Conservation (phyloP, 2,888 invertebrate species). For the Pristionchus exspectatus region DNA sequence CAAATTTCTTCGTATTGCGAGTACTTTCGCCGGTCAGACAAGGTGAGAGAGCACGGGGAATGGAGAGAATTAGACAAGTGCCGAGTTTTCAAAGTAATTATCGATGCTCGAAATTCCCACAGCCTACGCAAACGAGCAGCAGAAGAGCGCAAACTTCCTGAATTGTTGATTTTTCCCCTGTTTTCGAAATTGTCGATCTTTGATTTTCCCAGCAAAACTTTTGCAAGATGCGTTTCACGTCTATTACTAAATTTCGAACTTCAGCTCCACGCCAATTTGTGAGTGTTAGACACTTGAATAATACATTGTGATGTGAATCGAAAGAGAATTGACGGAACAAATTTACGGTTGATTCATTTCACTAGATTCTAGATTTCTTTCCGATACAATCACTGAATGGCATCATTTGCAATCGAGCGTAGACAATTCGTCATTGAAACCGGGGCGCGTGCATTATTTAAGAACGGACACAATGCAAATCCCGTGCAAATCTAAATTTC, state of each 20-base stretch:
- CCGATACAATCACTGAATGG: background rate
- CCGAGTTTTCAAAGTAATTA: background rate
- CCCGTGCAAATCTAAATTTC: background rate
- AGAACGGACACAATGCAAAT: background rate
- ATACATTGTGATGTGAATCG: background rate
- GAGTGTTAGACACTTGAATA: background rate
- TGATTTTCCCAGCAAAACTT: background rate
- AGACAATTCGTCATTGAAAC: background rate
- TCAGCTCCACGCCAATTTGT: too few species aligned
- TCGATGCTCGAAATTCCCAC: background rate
- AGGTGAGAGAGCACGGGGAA: background rate
- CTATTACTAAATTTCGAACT: background rate
- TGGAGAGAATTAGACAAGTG: background rate
- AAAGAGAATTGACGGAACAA: background rate
- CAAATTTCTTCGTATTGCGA: background rate
- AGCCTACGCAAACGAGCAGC: conserved; percentile 14
- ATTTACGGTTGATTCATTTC: background rate
- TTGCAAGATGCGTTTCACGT: background rate
- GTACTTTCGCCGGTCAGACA: background rate
- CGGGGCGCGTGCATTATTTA: background rate
- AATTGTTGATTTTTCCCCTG: background rate
- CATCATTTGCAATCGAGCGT: background rate
- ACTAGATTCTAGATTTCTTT: background rate
- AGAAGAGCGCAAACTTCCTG: conserved; percentile 11
- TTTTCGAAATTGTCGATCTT: background rate